Percentiles rank a stretch among this genome's conserved stretches.
These are phyloP conservation scores for Salvator merianae DNA, from an alignment of 2,113 vertebrate species.

Conservation along the genomic window DNA sequence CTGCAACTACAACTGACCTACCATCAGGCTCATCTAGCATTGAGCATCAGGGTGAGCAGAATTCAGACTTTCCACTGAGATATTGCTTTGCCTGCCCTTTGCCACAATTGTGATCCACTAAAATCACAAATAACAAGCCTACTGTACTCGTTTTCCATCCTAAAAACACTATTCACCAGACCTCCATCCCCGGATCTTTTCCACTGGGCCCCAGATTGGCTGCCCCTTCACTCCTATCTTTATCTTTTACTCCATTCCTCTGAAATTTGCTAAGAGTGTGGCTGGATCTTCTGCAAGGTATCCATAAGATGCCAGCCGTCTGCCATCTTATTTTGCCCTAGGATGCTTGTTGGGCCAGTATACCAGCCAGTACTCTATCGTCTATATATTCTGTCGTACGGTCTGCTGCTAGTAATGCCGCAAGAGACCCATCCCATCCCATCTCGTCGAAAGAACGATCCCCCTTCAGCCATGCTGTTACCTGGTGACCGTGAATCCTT, in stretches of 20 bases:
- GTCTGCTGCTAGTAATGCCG: too few relatives aligned
- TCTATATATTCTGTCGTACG: neutral
- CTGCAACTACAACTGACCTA: too few relatives aligned
- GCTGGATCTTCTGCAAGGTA: neutral
- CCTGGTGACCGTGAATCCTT: slow-evolving; percentile 93
- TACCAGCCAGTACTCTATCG: too few relatives aligned
- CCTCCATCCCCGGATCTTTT: neutral
- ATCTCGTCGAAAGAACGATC: neutral
- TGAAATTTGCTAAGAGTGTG: neutral
- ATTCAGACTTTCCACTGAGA: too few relatives aligned
- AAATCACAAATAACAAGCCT: neutral
- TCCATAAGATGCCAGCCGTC: neutral
- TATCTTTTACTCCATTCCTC: neutral
- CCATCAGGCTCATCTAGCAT: too few relatives aligned
- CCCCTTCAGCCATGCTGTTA: slow-evolving; percentile 61
- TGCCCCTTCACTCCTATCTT: neutral
- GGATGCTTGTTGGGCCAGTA: too few relatives aligned
- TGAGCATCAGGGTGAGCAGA: too few relatives aligned
- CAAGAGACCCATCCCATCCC: neutral
- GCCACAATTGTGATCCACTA: too few relatives aligned
- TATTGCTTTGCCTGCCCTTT: too few relatives aligned
- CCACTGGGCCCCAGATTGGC: neutral
- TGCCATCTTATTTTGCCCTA: neutral
- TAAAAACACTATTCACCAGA: too few relatives aligned
- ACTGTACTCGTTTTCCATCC: neutral